Conservation (phyloP, 2,888 invertebrate species). For the Phyllotreta striolata region DNA sequence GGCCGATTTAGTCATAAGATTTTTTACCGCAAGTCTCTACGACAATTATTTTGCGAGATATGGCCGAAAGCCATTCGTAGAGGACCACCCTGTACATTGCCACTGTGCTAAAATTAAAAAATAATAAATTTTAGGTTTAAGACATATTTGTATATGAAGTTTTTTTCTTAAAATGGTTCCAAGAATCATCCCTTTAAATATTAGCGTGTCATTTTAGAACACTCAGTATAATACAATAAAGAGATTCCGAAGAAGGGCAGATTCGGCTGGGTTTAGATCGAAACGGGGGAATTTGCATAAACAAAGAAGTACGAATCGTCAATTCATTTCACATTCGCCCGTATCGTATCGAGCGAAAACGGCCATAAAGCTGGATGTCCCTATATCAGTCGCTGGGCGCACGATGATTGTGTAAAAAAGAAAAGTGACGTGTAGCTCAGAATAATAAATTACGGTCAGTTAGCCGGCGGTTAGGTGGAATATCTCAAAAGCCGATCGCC, state of each 20-base stretch:
- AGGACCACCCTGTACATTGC: too few species aligned
- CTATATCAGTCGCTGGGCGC: conserved; percentile 43
- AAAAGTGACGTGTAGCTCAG: conserved; percentile 49
- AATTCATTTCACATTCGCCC: conserved; percentile 12
- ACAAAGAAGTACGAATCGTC: conserved; percentile 7
- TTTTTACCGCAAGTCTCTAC: too few species aligned
- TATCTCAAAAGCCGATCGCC: conserved; percentile 54
- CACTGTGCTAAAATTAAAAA: too few species aligned
- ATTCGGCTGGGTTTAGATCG: not conserved
- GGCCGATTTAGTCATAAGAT: too few species aligned
- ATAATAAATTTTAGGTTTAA: too few species aligned
- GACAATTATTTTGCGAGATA: too few species aligned
- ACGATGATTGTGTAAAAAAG: conserved; percentile 51
- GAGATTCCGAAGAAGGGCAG: not conserved
- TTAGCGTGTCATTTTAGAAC: too few species aligned
- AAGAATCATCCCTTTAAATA: too few species aligned
- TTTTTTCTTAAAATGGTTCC: too few species aligned
- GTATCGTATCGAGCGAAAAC: conserved; percentile 21
- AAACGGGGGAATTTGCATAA: conserved; percentile 24
- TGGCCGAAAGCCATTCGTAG: too few species aligned
- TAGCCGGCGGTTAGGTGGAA: conserved; percentile 50
- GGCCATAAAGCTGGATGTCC: conserved; percentile 34
- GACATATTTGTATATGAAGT: too few species aligned
- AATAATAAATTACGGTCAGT: conserved; percentile 51
- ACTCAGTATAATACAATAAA: too few species aligned